A percentile compares a stretch with the other conserved stretches of the same genome.
Conservation (phyloP, 2,113 vertebrate genomes). For the Asarcornis scutulata region DNA sequence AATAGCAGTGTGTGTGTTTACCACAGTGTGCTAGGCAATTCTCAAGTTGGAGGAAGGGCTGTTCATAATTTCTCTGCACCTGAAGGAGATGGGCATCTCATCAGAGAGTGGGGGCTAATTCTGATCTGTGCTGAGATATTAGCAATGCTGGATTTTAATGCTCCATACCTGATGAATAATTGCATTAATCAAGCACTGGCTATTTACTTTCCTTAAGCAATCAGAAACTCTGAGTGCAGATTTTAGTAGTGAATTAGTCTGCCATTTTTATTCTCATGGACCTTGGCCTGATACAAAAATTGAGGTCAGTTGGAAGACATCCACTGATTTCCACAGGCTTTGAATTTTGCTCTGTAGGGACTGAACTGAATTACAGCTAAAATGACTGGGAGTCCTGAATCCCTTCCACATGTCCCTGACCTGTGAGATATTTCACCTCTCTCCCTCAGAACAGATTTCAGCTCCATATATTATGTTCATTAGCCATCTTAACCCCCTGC, state of each 20-base stretch:
- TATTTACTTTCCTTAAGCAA: conserved; percentile 17
- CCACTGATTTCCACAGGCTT: not conserved
- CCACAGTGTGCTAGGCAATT: not conserved
- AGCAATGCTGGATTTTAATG: not conserved
- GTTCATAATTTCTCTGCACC: not conserved
- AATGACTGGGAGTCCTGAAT: not conserved
- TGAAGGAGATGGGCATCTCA: not conserved
- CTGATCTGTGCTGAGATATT: not conserved
- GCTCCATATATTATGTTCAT: not conserved
- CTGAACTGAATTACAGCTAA: not conserved
- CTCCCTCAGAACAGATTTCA: not conserved
- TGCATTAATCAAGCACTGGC: not conserved
- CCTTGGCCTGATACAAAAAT: not conserved
- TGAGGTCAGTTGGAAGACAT: not conserved
- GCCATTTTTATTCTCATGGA: not conserved
- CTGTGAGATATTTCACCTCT: not conserved
- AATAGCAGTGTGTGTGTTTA: not conserved
- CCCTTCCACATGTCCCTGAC: not conserved
- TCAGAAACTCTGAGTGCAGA: not conserved
- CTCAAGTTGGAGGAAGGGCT: not conserved
- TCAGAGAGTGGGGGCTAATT: not conserved
- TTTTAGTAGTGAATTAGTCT: not conserved
- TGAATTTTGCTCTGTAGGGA: not conserved
- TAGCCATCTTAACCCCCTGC: not conserved
- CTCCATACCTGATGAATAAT: not conserved